Conservation (phyloP, 2,888 invertebrate genomes). For the Alentia gelatinosa region DNA sequence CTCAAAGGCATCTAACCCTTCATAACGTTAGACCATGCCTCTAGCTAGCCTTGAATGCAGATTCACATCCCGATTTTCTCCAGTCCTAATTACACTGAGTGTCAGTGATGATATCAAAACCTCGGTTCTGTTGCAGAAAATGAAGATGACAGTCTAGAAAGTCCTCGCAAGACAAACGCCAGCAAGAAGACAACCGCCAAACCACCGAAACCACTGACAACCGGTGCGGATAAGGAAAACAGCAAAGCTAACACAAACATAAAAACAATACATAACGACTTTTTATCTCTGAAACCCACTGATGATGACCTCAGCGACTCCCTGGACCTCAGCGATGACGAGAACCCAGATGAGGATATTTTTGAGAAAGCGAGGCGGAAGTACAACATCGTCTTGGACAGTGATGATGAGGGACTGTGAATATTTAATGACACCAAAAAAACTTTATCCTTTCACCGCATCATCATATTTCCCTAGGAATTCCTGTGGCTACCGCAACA, state of each 20-base stretch:
- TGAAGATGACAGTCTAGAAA: neutral
- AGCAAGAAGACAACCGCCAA: neutral
- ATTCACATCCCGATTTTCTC: no score
- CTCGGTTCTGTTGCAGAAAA: neutral
- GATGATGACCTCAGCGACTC: neutral
- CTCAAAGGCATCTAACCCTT: no score
- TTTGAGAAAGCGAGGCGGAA: slow-evolving; percentile 39
- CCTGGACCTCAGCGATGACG: slow-evolving; percentile 21
- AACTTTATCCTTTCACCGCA: neutral
- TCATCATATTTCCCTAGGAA: no score
- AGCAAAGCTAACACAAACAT: neutral
- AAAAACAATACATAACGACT: neutral
- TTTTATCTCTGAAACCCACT: neutral
- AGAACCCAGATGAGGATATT: slow-evolving; percentile 21
- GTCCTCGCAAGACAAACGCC: neutral
- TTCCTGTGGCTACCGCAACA: no score
- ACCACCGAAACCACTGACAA: neutral
- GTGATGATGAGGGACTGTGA: slow-evolving; percentile 20
- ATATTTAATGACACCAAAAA: neutral
- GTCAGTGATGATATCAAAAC: no score
- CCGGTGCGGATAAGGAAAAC: neutral
- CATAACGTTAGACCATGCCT: no score
- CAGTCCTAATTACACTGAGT: no score
- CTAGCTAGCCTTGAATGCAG: no score
- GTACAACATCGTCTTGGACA: slow-evolving; percentile 38